phyloP scores from a whole-genome alignment of 2,888 invertebrate species.

The Cephus rjabovi region DNA sequence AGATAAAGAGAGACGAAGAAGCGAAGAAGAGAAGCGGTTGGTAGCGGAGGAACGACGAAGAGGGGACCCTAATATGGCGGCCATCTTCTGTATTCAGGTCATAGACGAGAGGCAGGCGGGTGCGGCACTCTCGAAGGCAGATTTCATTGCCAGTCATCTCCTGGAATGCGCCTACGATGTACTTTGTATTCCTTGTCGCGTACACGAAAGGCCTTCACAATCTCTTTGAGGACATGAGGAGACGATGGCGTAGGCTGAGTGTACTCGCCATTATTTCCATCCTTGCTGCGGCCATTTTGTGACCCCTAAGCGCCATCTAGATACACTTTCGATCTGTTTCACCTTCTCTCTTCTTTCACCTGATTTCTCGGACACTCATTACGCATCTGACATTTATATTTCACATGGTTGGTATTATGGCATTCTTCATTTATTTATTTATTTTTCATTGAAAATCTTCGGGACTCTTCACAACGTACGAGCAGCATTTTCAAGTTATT shows the following conservation, averaged over 20 bases:
- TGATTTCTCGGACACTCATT: background rate
- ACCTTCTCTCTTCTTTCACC: slow-evolving; percentile 2
- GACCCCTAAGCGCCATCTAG: slow-evolving; percentile 22
- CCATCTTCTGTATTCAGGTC: slow-evolving; percentile 64
- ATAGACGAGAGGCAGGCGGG: slow-evolving; percentile 47
- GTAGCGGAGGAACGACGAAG: slow-evolving; percentile 27
- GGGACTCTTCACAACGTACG: background rate
- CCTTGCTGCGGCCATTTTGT: slow-evolving; percentile 15
- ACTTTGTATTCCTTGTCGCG: slow-evolving; percentile 59
- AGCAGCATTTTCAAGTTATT: background rate
- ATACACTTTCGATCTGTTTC: background rate
- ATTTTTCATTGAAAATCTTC: background rate
- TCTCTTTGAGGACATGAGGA: slow-evolving; percentile 50
- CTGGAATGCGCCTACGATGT: slow-evolving; percentile 56
- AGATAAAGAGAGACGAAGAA: slow-evolving; percentile 1
- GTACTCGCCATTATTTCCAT: background rate
- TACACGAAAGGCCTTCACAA: slow-evolving; percentile 50
- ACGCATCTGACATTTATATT: background rate
- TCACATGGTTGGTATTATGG: background rate
- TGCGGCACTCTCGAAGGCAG: slow-evolving; percentile 50
- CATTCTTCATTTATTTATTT: background rate
- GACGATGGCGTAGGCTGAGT: slow-evolving; percentile 25
- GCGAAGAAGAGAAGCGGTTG: slow-evolving; percentile 20
- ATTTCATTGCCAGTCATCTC: slow-evolving; percentile 65
- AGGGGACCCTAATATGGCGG: slow-evolving; percentile 58